Evolutionary conservation across 2,888 invertebrate species (phyloP).

Genomic region (Fabriciana adippe): DNA sequence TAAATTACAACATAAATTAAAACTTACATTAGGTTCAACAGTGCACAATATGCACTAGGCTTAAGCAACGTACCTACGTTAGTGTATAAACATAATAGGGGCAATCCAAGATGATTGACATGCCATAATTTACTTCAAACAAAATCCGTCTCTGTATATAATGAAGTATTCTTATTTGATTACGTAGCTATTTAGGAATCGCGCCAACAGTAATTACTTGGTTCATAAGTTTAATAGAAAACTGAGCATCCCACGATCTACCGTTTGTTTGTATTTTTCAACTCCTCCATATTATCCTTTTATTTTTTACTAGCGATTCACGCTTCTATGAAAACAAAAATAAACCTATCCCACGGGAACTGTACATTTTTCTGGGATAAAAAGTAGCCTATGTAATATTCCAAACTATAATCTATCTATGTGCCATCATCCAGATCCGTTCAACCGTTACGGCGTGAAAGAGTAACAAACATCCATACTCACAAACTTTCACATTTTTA

Average conservation of each 20-base stretch:
- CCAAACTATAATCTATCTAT: no score
- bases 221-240: slow-evolving; percentile 29
- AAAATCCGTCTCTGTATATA: slow-evolving; percentile 28
- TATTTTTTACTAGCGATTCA: no score
- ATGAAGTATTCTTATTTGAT: slow-evolving; percentile 37
- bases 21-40: background rate
- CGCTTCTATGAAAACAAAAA: no score
- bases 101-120: slow-evolving; percentile 29
- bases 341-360: no score
- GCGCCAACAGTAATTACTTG: slow-evolving; percentile 30
- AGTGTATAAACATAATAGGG: slow-evolving; percentile 18
- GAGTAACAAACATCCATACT: no score
- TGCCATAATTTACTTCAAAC: slow-evolving; percentile 32
- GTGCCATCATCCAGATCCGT: no score
- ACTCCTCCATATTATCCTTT: no score
- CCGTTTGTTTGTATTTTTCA: background rate
- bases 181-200: slow-evolving; percentile 28
- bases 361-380: no score
- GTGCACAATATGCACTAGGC: background rate
- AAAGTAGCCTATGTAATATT: no score
- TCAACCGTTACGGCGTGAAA: no score
- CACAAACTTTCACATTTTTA: no score
- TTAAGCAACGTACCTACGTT: slow-evolving; percentile 14
- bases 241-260: slow-evolving; percentile 2
- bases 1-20: background rate